phyloP scores from a whole-genome alignment of 2,888 invertebrate species.

The Odontocolon sp. region DNA sequence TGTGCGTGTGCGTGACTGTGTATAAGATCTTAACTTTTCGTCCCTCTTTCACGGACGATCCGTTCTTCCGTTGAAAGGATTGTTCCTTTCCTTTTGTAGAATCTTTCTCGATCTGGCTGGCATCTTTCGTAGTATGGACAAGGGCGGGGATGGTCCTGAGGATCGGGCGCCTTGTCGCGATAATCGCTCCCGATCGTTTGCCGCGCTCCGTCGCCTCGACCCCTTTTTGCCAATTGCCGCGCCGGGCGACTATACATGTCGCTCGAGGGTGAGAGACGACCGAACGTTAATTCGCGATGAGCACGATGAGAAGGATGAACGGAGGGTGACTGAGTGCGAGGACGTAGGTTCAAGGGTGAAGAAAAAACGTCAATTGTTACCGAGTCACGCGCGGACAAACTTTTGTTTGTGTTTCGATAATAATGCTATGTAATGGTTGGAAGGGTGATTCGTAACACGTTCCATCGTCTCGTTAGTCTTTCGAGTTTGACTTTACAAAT shows the following conservation, averaged over 20 bases:
- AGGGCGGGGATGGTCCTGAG: slow-evolving; percentile 2
- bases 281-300: slow-evolving; percentile 66
- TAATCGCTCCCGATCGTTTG: slow-evolving; percentile 55
- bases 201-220: slow-evolving; percentile 31
- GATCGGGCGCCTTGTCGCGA: slow-evolving; percentile 54
- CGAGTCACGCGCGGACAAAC: slow-evolving; percentile 66
- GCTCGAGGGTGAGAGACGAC: slow-evolving; percentile 61
- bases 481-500: slow-evolving; percentile 36
- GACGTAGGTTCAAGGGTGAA: slow-evolving; percentile 23
- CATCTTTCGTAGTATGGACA: slow-evolving; percentile 6
- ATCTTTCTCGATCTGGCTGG: slow-evolving; percentile 37
- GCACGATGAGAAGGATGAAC: slow-evolving; percentile 57
- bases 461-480: slow-evolving; percentile 42
- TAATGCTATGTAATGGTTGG: slow-evolving; percentile 56
- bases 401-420: slow-evolving; percentile 50
- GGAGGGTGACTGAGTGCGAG: slow-evolving; percentile 26
- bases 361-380: slow-evolving; percentile 46
- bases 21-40: too few relatives aligned
- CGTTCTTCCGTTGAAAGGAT: slow-evolving; percentile 14
- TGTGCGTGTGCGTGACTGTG: too few relatives aligned
- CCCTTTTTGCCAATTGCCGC: slow-evolving; percentile 59
- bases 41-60: slow-evolving; percentile 50
- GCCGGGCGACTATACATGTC: slow-evolving; percentile 57
- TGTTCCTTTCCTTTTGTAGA: slow-evolving; percentile 47
- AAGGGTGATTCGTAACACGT: slow-evolving; percentile 52